Evolutionary conservation across 2,113 vertebrate species (phyloP).

Genomic region (Gasterosteus nipponicus): DNA sequence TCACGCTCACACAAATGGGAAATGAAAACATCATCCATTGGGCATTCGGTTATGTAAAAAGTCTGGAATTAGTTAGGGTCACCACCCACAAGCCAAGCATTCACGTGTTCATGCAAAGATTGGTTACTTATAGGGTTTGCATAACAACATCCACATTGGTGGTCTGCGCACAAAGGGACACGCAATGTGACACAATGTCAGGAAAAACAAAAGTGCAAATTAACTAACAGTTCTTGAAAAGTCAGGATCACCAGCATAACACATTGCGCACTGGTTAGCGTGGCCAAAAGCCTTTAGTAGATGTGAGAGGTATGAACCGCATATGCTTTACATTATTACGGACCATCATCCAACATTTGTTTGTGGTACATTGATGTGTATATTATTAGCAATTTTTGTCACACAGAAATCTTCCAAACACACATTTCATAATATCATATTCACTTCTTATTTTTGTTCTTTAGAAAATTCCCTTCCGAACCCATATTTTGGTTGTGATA

Average conservation of each 20-base stretch:
- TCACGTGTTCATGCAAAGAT: conserved; percentile 68
- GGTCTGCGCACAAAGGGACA: conserved; percentile 4
- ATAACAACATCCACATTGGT: conserved; percentile 22
- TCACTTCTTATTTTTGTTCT: neutral
- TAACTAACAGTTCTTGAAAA: conserved; percentile 15
- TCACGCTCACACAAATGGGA: conserved; percentile 15
- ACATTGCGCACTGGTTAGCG: conserved; percentile 23
- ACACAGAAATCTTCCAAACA: neutral
- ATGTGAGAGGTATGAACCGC: conserved; percentile 1
- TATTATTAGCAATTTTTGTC: neutral
- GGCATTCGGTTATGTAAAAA: conserved; percentile 60
- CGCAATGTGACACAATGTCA: conserved; percentile 19
- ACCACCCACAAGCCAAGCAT: conserved; percentile 53
- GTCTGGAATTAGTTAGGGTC: conserved; percentile 53
- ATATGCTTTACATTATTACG: conserved; percentile 23
- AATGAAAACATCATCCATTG: conserved; percentile 38
- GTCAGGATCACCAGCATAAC: neutral
- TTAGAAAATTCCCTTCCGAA: neutral
- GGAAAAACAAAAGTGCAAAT: conserved; percentile 9
- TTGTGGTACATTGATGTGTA: neutral
- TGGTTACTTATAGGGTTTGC: conserved; percentile 56
- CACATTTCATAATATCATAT: neutral
- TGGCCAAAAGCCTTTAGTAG: neutral
- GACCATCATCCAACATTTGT: conserved; percentile 27
- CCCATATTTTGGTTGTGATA: neutral